Evolutionary conservation across 1,140 invertebrate genomes (phyloP).

Genomic region (Hyphantria cunea): DNA sequence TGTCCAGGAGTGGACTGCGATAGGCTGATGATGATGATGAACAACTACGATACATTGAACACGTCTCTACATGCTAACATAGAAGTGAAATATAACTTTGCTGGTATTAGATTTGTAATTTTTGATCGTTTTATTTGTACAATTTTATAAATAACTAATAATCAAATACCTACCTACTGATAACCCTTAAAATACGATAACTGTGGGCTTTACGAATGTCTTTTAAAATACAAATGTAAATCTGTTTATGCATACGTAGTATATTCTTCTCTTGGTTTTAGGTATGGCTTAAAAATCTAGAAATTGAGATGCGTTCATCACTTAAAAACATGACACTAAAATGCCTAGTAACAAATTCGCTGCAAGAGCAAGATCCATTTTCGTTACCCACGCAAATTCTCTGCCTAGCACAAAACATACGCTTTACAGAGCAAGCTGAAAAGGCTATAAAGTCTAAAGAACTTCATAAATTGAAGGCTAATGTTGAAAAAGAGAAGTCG

Average conservation of each 20-base stretch:
- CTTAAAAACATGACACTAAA: slow-evolving; percentile 86
- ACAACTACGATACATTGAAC: no score
- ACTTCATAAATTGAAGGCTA: slow-evolving; percentile 79
- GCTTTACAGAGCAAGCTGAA: slow-evolving; percentile 93
- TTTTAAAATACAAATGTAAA: no score
- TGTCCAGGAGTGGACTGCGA: no score
- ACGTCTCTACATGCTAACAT: no score
- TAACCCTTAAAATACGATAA: no score
- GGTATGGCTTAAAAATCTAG: slow-evolving; percentile 91
- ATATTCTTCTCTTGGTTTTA: slow-evolving; percentile 58
- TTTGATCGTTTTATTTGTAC: no score
- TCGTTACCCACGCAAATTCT: slow-evolving; percentile 94
- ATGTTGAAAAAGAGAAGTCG: slow-evolving; percentile 64
- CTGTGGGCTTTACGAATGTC: no score
- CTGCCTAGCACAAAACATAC: slow-evolving; percentile 86
- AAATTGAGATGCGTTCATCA: slow-evolving; percentile 91
- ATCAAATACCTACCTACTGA: no score
- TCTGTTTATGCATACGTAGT: no score
- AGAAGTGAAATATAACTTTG: no score
- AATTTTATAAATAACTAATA: no score
- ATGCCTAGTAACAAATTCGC: slow-evolving; percentile 83
- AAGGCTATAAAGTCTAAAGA: slow-evolving; percentile 87
- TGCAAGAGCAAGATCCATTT: slow-evolving; percentile 86
- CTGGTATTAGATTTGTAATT: background rate
- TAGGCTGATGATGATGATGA: no score